Evolutionary conservation across 2,113 vertebrate species (phyloP).

Genomic region (Pelvicachromis taeniatus): DNA sequence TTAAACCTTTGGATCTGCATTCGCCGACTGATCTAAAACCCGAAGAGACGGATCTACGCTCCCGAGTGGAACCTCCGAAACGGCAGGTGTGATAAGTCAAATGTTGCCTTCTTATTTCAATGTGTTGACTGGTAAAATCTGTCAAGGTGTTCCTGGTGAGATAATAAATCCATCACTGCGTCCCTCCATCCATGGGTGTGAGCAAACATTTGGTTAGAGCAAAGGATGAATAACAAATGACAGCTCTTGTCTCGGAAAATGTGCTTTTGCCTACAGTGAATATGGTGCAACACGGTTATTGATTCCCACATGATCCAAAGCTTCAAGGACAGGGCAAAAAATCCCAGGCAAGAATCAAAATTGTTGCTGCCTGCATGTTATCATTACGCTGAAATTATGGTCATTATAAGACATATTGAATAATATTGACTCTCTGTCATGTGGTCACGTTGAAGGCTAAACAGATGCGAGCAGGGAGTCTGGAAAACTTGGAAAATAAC

Average conservation of each 20-base stretch:
- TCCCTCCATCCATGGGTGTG: neutral
- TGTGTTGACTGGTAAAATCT: neutral
- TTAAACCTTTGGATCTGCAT: neutral
- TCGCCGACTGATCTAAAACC: neutral
- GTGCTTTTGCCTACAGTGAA: neutral
- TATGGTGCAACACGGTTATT: neutral
- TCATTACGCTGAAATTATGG: conserved; percentile 12
- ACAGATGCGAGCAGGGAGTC: conserved; percentile 31
- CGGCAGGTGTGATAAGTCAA: neutral
- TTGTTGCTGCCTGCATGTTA: neutral
- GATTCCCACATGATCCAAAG: conserved; percentile 2
- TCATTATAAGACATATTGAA: conserved; percentile 21
- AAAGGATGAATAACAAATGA: neutral
- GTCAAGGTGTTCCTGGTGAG: neutral
- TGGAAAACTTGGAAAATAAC: conserved; percentile 40
- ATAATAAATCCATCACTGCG: neutral
- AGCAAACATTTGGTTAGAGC: neutral
- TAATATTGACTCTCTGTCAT: conserved; percentile 33
- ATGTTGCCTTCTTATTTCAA: neutral
- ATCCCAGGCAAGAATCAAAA: neutral
- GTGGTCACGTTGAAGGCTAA: conserved; percentile 37
- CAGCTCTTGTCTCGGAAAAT: neutral
- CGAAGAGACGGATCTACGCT: neutral
- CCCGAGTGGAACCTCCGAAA: neutral
- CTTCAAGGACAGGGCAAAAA: neutral